These are phyloP conservation scores for Cataglyphis rosenhaueri DNA, from an alignment of 2,888 invertebrate species.

Conservation along the genomic window DNA sequence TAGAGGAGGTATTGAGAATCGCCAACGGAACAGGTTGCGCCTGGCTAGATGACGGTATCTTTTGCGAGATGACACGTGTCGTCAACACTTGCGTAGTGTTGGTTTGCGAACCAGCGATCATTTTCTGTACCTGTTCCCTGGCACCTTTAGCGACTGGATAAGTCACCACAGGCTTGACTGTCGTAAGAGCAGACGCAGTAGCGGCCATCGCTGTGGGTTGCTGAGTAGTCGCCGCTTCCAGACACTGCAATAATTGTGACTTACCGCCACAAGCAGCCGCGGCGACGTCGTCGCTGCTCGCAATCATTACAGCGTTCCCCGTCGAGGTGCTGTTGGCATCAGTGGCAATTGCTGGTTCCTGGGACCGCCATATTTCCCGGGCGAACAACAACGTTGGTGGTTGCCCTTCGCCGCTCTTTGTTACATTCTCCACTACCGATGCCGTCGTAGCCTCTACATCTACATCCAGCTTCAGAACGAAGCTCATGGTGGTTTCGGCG, in stretches of 20 bases:
- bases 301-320: constrained; percentile 17
- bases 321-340: constrained; percentile 10
- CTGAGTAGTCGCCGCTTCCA: constrained; percentile 51
- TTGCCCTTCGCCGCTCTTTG: constrained; percentile 47
- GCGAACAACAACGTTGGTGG: constrained; percentile 43
- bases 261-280: not conserved
- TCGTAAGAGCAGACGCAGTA: constrained; percentile 63
- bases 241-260: constrained; percentile 65
- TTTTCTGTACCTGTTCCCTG: constrained; percentile 70
- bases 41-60: constrained; percentile 67
- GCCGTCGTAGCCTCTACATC: constrained; percentile 71
- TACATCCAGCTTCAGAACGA: constrained; percentile 80
- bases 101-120: constrained; percentile 67
- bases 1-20: constrained; percentile 60
- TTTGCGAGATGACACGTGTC: constrained; percentile 78
- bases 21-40: constrained; percentile 59
- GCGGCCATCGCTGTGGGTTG: constrained; percentile 22
- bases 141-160: constrained; percentile 73
- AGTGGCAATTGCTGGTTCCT: constrained; percentile 18
- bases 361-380: constrained; percentile 54
- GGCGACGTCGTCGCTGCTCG: constrained; percentile 21
- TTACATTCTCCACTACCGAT: constrained; percentile 16
- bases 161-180: constrained; percentile 74
- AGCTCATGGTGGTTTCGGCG: constrained; percentile 81
- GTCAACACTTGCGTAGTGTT: constrained; percentile 76